Evolutionary conservation across 92 coral and sea anemone genomes (phyloP).

Genomic region (Epizoanthus scotinus): DNA sequence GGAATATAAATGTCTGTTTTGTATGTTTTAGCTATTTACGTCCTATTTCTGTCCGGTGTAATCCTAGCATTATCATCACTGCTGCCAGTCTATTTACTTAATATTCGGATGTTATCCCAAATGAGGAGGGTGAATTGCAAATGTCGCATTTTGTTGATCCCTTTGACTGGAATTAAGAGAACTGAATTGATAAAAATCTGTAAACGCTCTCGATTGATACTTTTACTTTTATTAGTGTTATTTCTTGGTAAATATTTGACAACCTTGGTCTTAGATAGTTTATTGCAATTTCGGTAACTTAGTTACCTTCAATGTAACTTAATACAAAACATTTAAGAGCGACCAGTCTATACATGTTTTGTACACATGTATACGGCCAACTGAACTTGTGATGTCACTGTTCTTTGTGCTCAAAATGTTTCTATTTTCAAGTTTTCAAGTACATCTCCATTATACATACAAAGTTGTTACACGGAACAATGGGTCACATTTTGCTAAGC

Average conservation of each 20-base stretch:
- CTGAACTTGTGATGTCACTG: conserved; percentile 20
- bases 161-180: conserved; percentile 6
- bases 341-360: conserved; percentile 7
- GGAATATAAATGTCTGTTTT: conserved; percentile 14
- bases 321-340: background rate
- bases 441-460: conserved; percentile 1
- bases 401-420: background rate
- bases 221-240: conserved; percentile 40
- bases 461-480: conserved; percentile 21
- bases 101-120: conserved; percentile 3
- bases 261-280: conserved; percentile 40
- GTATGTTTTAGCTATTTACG: background rate
- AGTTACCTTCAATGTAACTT: conserved; percentile 16
- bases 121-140: background rate
- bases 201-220: conserved; percentile 36
- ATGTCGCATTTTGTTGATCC: conserved; percentile 1
- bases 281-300: conserved; percentile 27
- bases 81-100: background rate
- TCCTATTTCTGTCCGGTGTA: background rate
- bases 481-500: conserved; percentile 15
- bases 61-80: background rate
- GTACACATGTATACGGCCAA: conserved; percentile 16
- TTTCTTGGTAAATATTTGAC: conserved; percentile 30
- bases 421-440: conserved; percentile 17
- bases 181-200: conserved; percentile 23